Evolutionary conservation across 2,113 vertebrate species (phyloP), one percentile per base, ranked within the genome.

Genomic region (Pelmatolapia mariae): DNA sequence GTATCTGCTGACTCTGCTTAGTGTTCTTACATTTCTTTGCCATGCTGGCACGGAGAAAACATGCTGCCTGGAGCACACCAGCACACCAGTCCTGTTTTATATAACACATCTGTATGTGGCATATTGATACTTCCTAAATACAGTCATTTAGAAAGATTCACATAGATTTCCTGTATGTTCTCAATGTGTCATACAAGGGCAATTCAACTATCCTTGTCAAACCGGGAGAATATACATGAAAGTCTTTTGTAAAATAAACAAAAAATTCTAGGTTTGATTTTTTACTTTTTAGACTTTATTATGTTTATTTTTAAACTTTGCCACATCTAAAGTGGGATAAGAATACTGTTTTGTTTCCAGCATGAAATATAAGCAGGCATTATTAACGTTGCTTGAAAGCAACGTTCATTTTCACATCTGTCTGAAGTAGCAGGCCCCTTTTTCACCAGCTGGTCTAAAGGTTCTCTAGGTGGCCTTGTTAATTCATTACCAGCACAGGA

Each of bases 341-440:
- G 11, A 68, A 26, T 45, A 19, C 18, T 19, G 22, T 7, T 63
- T 24, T 73, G 61, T 57, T 47, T 43, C 33, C 40, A 29, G 40
- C 29, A 81, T 43, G 40, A 80, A 66, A 81, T 80, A 83, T 68
- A 89, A 85, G 66, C 79, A 88, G 80, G 83, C 86, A 86, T 84
- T 83, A 87, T 85, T 84, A 88, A 90, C 15, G 56, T 71, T 47
- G 84, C 59, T 82, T 86, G 81, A 87, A 29, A 91, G 76, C 56
- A 57, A 29, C 3, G 1, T 56, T 61, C 5, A 31, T 15, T 31
- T 59, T 31, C 18, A 36, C 18, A 63, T 63, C 31, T 63, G 31
- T 36, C 10, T 63, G 6, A 36, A 63, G 16, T 63, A 33, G 59
- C 5, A 33, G 29, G 9, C 1, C 29, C 29, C 11, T 63, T 63